phyloP scores from a whole-genome alignment of 53 echinoderm and acorn worm species.

The Pentamera pediparva region DNA sequence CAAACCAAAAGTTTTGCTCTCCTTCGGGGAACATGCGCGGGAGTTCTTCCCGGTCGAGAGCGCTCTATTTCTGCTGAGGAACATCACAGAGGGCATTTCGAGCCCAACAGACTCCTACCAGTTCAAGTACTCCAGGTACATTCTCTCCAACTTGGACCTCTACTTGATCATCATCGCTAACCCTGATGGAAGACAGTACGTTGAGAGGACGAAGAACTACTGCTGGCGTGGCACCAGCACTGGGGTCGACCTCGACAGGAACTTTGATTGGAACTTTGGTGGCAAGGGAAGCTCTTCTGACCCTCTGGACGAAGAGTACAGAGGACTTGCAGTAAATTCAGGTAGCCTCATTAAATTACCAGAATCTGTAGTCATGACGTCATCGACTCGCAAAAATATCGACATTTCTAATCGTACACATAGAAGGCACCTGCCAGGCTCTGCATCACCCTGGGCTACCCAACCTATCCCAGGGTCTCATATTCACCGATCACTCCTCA shows the following conservation, averaged over 20 bases:
- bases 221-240: conserved; percentile 91
- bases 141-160: conserved; percentile 64
- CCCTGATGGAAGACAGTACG: conserved; percentile 79
- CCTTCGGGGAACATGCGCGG: conserved; percentile 91
- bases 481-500: no score
- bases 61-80: conserved; percentile 60
- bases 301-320: conserved; percentile 86
- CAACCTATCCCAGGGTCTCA: no score
- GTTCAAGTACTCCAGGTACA: conserved; percentile 41
- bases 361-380: no score
- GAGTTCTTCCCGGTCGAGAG: conserved; percentile 96
- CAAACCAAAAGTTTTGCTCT: conserved; percentile 75
- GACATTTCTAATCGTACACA: no score
- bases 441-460: no score
- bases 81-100: conserved; percentile 57
- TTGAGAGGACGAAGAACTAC: conserved; percentile 77
- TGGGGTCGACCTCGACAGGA: conserved; percentile 88
- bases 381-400: no score
- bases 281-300: conserved; percentile 81
- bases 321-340: conserved; percentile 70
- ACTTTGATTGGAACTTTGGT: conserved; percentile 96
- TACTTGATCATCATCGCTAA: conserved; percentile 73
- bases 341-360: no score
- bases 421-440: no score
- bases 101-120: conserved; percentile 41